These are phyloP conservation scores for Manduca sexta DNA, from an alignment of 1,140 invertebrate genomes.

Conservation along the genomic window DNA sequence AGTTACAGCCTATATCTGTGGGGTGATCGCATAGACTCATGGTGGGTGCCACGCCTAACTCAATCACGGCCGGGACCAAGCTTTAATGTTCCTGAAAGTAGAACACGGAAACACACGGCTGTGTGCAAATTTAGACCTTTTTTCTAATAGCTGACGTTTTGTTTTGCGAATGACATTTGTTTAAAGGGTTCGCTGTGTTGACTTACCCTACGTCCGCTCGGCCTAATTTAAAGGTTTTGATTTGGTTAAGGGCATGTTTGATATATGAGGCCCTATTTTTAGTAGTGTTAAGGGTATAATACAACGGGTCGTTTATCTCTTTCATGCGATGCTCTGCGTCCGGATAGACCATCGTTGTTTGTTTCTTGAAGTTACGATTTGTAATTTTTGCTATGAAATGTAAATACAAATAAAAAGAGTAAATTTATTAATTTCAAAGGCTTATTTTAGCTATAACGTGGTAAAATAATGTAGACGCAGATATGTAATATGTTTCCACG, in stretches of 20 bases:
- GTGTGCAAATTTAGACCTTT: slow-evolving; percentile 24
- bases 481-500: too few relatives aligned
- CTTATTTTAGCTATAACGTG: too few relatives aligned
- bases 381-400: too few relatives aligned
- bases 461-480: too few relatives aligned
- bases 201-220: slow-evolving; percentile 11
- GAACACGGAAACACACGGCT: slow-evolving; percentile 26
- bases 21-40: slow-evolving; percentile 38
- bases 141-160: slow-evolving; percentile 11
- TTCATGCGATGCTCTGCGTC: too few relatives aligned
- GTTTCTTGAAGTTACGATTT: too few relatives aligned
- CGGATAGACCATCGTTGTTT: too few relatives aligned
- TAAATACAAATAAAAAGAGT: too few relatives aligned
- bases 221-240: slow-evolving; percentile 22
- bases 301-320: too few relatives aligned
- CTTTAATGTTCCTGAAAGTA: slow-evolving; percentile 45
- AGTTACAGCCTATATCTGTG: slow-evolving; percentile 29
- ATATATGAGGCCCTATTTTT: background rate
- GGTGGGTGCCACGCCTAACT: slow-evolving; percentile 45
- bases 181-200: slow-evolving; percentile 24
- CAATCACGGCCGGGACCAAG: slow-evolving; percentile 36
- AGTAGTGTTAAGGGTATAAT: too few relatives aligned
- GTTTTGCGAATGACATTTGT: slow-evolving; percentile 5
- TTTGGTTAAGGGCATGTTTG: slow-evolving; percentile 9
- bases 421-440: too few relatives aligned